Base-by-base conservation (phyloP, 2,113 vertebrate species). In the Dasypus novemcinctus region DNA sequence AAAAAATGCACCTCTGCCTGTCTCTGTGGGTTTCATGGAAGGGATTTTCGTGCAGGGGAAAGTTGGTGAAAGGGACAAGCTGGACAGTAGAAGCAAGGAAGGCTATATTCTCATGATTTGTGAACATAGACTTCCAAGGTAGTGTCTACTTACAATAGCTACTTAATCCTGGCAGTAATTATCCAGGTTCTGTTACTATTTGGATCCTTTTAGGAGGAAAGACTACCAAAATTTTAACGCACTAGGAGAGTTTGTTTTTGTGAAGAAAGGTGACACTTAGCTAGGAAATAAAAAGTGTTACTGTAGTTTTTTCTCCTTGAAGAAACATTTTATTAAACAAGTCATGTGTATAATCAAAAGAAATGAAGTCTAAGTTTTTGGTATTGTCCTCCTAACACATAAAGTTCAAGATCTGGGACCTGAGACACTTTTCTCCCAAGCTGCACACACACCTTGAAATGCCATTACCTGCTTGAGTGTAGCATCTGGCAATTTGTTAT, bases 401-500 rank as follows among this genome's bases (percentile, higher is more conserved):
- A 20, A 85, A 85, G 33, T 92, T 93, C 2, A 27, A 79, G 64
- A 38, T 63, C 66, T 82, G 85, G 57, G 27, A 29, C 29, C 74
- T 2, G 7, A 87, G 43, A 4, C 93, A 49, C 88, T 94, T 66
- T 86, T 57, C 43, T 94, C 2, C 41, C 31, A 1, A 89, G 38
- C 76, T 96, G 6, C 75, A 74, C 54, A 12, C 84, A 87, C 74
- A 97, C 97, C 97, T 98, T 98, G 97, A 98, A 98, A 98, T 97
- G 97, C 95, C 93, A 89, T 98, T 98, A 97, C 94, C 94, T 97
- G 93, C 94, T 97, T 75, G 97, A 98, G 95, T 96, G 96, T 94
- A 96, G 96, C 94, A 61, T 95, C 96, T 98, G 96, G 98, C 98
- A 97, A 97, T 99, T 98, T 98, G 97, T 99, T 98, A 97, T 92